phyloP scores from a whole-genome alignment of 2,113 vertebrate species.

The Setophaga coronata region DNA sequence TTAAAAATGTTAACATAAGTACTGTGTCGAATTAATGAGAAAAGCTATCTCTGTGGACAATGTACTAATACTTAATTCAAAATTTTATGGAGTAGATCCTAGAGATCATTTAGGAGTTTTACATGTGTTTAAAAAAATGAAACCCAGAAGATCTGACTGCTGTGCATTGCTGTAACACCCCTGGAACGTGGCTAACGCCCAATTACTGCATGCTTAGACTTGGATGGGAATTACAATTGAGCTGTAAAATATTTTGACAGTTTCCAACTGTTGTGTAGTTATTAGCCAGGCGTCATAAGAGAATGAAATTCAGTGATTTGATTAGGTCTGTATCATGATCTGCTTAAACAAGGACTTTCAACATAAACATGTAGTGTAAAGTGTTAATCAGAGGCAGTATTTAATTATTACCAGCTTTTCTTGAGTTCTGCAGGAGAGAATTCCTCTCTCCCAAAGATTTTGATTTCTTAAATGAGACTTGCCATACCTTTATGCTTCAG shows the following conservation, averaged over 20 bases:
- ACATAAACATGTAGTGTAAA: constrained; percentile 40
- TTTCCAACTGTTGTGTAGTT: constrained; percentile 78
- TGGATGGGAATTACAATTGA: constrained; percentile 82
- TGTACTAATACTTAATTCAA: neutral
- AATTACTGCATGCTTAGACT: constrained; percentile 76
- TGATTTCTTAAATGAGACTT: constrained; percentile 22
- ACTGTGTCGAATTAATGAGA: neutral
- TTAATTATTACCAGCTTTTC: constrained; percentile 50
- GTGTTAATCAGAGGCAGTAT: constrained; percentile 50
- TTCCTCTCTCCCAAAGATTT: constrained; percentile 13
- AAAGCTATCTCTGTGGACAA: neutral
- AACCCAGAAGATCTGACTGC: constrained; percentile 23
- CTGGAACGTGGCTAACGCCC: constrained; percentile 74
- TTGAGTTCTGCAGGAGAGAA: constrained; percentile 37
- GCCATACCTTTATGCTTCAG: constrained; percentile 56
- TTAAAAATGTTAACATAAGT: neutral
- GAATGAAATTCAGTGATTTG: constrained; percentile 58
- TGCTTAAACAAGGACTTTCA: constrained; percentile 66
- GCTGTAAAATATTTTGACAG: constrained; percentile 83
- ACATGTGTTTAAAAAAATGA: constrained; percentile 19
- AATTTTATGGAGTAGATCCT: constrained; percentile 6
- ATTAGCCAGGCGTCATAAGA: constrained; percentile 68
- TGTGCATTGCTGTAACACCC: constrained; percentile 58
- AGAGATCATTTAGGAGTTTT: constrained; percentile 32
- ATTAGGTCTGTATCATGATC: constrained; percentile 46